Conservation (phyloP, 2,113 vertebrate species). For the Saccopteryx leptura region DNA sequence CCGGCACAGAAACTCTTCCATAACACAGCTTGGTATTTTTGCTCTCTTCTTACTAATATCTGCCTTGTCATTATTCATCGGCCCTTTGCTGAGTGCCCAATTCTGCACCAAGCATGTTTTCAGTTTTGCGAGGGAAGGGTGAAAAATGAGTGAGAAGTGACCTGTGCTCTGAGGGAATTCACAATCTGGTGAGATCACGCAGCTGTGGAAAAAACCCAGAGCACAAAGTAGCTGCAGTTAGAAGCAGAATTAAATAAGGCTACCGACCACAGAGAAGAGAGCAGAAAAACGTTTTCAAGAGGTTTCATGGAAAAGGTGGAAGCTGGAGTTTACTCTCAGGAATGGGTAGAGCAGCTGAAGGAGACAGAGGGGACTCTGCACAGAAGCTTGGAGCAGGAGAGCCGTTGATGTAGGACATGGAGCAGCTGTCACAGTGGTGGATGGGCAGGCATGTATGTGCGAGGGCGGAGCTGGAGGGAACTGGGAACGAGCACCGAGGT, state of each 20-base stretch:
- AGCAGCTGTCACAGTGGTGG: accelerated
- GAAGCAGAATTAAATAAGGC: neutral
- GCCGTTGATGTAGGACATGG: accelerated
- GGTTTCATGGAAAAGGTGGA: neutral
- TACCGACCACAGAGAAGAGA: neutral
- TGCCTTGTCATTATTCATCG: neutral
- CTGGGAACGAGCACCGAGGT: no score
- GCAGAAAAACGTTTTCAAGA: neutral
- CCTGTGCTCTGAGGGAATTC: neutral
- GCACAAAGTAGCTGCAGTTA: neutral
- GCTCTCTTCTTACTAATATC: neutral
- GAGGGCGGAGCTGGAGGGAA: neutral
- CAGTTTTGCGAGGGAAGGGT: neutral
- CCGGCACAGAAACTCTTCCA: neutral
- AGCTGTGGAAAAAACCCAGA: neutral
- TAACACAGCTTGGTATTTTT: neutral
- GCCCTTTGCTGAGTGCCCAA: neutral
- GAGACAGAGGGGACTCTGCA: neutral
- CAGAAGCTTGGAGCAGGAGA: neutral
- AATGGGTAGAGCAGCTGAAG: neutral
- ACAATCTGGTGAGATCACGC: neutral
- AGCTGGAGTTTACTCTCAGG: neutral
- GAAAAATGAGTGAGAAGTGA: neutral
- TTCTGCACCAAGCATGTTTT: neutral
- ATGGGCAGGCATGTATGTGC: neutral